Evolutionary conservation across 2,113 vertebrate genomes (phyloP).

Genomic region (Illadopsis cleaveri): DNA sequence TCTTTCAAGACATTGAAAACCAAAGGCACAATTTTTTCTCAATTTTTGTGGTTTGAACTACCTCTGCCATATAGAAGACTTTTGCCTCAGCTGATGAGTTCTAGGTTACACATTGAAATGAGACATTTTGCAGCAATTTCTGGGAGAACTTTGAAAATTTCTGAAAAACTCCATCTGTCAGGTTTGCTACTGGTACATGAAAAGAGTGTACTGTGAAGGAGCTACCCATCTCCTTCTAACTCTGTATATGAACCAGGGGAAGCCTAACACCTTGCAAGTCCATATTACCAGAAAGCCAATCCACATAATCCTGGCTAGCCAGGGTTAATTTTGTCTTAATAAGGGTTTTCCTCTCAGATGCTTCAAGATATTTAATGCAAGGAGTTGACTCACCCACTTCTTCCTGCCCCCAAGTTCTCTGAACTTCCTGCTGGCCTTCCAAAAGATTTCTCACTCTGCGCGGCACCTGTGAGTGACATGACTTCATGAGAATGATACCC

Average conservation of each 20-base stretch:
- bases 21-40: not conserved
- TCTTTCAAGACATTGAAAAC: not conserved
- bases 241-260: not conserved
- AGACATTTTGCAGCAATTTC: not conserved
- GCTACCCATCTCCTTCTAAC: not conserved
- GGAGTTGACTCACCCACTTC: not conserved
- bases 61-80: not conserved
- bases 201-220: not conserved
- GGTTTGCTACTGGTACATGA: accelerated
- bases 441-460: not conserved
- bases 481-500: not conserved
- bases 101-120: not conserved
- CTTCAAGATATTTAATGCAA: not conserved
- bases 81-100: not conserved
- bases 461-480: not conserved
- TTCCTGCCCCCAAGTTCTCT: not conserved
- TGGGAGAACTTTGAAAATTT: not conserved
- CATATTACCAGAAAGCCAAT: not conserved
- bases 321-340: not conserved
- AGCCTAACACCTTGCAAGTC: not conserved
- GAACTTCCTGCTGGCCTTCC: not conserved
- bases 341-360: not conserved
- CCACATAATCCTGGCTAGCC: not conserved
- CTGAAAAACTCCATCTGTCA: not conserved
- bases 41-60: not conserved